phyloP scores from a whole-genome alignment of 2,888 invertebrate species.

The Mongoloraphidia duomilia region DNA sequence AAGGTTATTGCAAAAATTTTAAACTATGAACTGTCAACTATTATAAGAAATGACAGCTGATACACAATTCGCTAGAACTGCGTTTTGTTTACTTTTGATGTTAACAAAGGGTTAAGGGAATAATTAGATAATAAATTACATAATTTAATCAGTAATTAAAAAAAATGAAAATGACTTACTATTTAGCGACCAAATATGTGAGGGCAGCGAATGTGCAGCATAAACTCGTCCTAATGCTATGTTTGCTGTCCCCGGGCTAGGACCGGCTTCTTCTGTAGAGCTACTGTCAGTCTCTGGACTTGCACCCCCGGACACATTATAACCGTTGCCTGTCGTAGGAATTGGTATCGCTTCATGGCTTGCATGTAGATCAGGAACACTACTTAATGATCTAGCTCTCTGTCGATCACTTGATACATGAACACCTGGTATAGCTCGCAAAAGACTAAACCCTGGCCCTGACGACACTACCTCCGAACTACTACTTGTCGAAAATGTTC shows the following conservation, averaged over 20 bases:
- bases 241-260: constrained; percentile 27
- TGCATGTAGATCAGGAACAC: constrained; percentile 58
- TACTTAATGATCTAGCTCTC: constrained; percentile 67
- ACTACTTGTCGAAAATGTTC: constrained; percentile 63
- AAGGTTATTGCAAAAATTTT: too few relatives aligned
- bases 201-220: constrained; percentile 78
- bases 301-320: constrained; percentile 47
- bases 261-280: constrained; percentile 47
- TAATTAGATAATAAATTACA: neutral
- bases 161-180: constrained; percentile 43
- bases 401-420: constrained; percentile 65
- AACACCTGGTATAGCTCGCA: constrained; percentile 52
- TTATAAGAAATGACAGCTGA: too few relatives aligned
- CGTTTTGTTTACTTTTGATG: constrained; percentile 6
- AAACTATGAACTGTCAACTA: too few relatives aligned
- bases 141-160: neutral
- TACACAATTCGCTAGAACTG: too few relatives aligned
- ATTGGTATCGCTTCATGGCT: constrained; percentile 42
- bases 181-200: constrained; percentile 85
- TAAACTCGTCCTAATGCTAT: constrained; percentile 64
- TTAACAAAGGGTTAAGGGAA: constrained; percentile 2
- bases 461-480: constrained; percentile 47
- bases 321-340: constrained; percentile 45
- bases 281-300: constrained; percentile 54
- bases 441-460: constrained; percentile 46